Conservation (phyloP, 2,888 invertebrate species). For the Xestia ashworthii region DNA sequence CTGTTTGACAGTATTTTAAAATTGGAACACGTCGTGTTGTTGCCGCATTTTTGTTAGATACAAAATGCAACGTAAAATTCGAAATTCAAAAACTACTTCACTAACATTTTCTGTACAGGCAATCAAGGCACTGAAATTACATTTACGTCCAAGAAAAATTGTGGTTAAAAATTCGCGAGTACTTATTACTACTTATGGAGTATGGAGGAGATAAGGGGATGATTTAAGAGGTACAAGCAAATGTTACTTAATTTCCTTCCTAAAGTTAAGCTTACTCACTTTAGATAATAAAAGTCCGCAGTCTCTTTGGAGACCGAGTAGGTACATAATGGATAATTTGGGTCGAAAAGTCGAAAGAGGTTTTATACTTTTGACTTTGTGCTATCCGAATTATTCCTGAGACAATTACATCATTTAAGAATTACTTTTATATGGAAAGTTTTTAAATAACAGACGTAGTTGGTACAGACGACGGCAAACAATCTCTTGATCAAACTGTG, state of each 20-base stretch:
- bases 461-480: background rate
- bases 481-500: background rate
- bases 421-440: background rate
- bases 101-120: conserved; percentile 8
- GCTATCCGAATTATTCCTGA: background rate
- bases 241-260: conserved; percentile 25
- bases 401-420: background rate
- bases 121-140: conserved; percentile 30
- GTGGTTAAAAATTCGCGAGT: conserved; percentile 13
- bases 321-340: conserved; percentile 18
- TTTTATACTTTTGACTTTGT: conserved; percentile 18
- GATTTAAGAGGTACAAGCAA: conserved; percentile 47
- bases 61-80: conserved; percentile 33
- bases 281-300: conserved; percentile 40
- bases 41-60: background rate
- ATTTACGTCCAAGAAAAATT: conserved; percentile 8
- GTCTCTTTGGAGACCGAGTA: conserved; percentile 23
- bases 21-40: conserved; percentile 16
- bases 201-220: conserved; percentile 42
- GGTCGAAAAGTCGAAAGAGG: conserved; percentile 22
- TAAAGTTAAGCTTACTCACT: conserved; percentile 17
- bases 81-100: conserved; percentile 39
- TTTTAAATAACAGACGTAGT: background rate
- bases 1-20: background rate
- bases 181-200: conserved; percentile 17